Base-by-base conservation (phyloP, 2,888 invertebrate species). In the Ormyrus nitidulus region DNA sequence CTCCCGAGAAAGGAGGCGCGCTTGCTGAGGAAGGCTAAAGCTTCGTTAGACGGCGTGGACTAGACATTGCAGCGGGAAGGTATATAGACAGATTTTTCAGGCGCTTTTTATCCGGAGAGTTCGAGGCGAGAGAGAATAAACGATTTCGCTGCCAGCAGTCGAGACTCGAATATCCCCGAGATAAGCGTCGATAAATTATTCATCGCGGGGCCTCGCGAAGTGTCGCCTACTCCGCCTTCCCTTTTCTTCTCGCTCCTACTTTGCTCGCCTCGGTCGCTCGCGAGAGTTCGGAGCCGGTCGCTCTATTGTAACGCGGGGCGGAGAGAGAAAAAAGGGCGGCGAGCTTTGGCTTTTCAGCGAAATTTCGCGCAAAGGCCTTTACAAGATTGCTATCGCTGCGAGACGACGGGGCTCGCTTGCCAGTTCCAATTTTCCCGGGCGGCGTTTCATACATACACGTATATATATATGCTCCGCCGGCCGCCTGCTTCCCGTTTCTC, bases 171-270 rank as follows among this genome's bases (percentile, higher is more conserved):
- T 34, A 34, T 34, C 34, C 73, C 9, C 53, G 64, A 72, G 71
- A 72, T 72, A 72, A 72, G 71, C 61, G 53, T 56, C 56, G 65
- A 74, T 74, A 74, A 74, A 74, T 74, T 74, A 74, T 74, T 74
- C 65, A 65, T 19, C 64, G 65, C n/a, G 34, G 34, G 53, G 58
- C 7, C 3, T 34, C 46, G 10, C 11, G 11, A 54, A 59, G 48
- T 71, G 48, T 71, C 13, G 59, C 54, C 11, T 46, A 48, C 34
- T 58, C 46, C 19, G 49, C 58, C 19, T 49, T 10, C 46, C 34
- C 34, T 34, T 34, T 34, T 34, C 34, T 34, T 34, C 34, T 34
- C 34, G 34, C 34, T 34, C 4, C 34, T 34, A 34, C 34, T 34
- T 34, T 34, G 34, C 34, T 34, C 34, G 34, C 34, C 34, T 2